Evolutionary conservation across 1,140 invertebrate genomes (phyloP).

Genomic region (Coptotermes formosanus): DNA sequence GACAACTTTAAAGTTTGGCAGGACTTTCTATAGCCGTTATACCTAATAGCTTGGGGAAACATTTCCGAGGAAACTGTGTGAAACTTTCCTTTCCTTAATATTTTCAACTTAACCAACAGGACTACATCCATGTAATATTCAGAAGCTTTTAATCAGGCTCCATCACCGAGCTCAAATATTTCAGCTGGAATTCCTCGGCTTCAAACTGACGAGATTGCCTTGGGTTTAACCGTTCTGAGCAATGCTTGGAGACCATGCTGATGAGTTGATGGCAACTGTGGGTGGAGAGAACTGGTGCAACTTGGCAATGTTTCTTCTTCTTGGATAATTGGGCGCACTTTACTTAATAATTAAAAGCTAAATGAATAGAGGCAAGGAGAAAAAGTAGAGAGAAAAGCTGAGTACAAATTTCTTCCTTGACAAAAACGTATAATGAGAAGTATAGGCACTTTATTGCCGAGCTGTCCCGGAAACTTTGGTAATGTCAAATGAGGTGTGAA

Average conservation of each 20-base stretch:
- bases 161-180: constrained; percentile 8
- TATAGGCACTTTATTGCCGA: background rate
- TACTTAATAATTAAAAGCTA: constrained; percentile 20
- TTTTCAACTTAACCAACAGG: background rate
- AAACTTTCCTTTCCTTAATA: background rate
- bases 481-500: background rate
- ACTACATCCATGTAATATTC: background rate
- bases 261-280: background rate
- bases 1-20: constrained; percentile 6
- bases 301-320: background rate
- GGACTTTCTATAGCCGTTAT: background rate
- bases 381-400: background rate
- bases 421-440: background rate
- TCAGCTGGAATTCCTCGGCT: background rate
- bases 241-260: background rate
- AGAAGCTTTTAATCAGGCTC: constrained; percentile 2
- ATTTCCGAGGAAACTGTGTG: background rate
- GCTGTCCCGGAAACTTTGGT: background rate
- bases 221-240: background rate
- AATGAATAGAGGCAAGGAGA: constrained; percentile 4
- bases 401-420: background rate
- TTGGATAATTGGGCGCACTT: constrained; percentile 15
- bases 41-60: background rate
- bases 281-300: background rate
- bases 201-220: background rate